These are phyloP conservation scores for Rhyacophila brunnea DNA, from an alignment of 1,140 invertebrate genomes.

Conservation along the genomic window DNA sequence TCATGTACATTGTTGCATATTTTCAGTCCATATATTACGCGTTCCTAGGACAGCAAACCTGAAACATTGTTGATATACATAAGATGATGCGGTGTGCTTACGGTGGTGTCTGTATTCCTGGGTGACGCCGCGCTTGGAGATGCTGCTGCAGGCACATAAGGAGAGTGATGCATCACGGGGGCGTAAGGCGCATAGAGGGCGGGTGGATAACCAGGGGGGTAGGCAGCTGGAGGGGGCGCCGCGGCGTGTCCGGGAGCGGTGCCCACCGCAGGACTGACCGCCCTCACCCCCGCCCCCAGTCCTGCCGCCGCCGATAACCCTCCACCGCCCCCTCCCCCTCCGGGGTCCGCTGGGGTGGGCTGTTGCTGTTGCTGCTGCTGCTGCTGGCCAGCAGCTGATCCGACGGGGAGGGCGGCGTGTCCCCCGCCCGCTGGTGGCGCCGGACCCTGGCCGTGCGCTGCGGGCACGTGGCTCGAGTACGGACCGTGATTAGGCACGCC, in stretches of 20 bases:
- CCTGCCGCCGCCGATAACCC: slow-evolving; percentile 32
- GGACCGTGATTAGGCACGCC: slow-evolving; percentile 22
- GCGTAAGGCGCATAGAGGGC: slow-evolving; percentile 73
- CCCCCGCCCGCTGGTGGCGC: slow-evolving; percentile 15
- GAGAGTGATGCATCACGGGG: slow-evolving; percentile 63
- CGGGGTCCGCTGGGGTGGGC: slow-evolving; percentile 8
- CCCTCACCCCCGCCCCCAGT: slow-evolving; percentile 36
- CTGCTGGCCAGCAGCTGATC: slow-evolving; percentile 21
- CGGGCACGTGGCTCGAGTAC: slow-evolving; percentile 31
- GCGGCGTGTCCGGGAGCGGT: slow-evolving; percentile 34
- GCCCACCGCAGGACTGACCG: slow-evolving; percentile 48
- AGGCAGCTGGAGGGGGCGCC: slow-evolving; percentile 46
- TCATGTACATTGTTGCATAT: too few relatives aligned
- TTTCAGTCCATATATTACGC: too few relatives aligned
- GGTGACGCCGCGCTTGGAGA: slow-evolving; percentile 63
- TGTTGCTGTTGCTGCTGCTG: slow-evolving; percentile 5
- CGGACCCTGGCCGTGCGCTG: slow-evolving; percentile 31
- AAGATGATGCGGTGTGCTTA: slow-evolving; percentile 39
- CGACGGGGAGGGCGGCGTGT: slow-evolving; percentile 19
- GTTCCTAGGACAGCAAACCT: too few relatives aligned
- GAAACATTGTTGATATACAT: background rate
- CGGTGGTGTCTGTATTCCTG: slow-evolving; percentile 61
- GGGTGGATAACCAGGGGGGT: slow-evolving; percentile 61
- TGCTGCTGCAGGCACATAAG: slow-evolving; percentile 60
- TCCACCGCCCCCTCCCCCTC: slow-evolving; percentile 27